A percentile compares a stretch with the other conserved stretches of the same genome.
phyloP scores from a whole-genome alignment of 92 coral and sea anemone genomes.

The Blastomussa wellsi region DNA sequence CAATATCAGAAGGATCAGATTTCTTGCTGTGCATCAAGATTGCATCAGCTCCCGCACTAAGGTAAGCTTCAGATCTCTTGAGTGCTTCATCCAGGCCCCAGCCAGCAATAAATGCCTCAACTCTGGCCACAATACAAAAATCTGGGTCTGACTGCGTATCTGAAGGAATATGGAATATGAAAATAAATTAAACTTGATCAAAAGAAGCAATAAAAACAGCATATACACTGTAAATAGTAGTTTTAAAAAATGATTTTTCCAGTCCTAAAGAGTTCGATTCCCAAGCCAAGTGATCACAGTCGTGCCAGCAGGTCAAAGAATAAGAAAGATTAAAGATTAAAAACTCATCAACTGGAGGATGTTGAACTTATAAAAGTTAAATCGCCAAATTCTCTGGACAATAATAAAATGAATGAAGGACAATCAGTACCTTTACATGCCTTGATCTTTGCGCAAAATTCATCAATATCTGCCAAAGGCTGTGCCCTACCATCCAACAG shows the following conservation, averaged over 20 bases:
- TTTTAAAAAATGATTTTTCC: no score
- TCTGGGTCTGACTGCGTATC: slow-evolving; percentile 96
- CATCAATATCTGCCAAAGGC: slow-evolving; percentile 95
- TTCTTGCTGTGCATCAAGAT: slow-evolving; percentile 99
- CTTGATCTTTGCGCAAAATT: slow-evolving; percentile 89
- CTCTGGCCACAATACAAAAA: slow-evolving; percentile 92
- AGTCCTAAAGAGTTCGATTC: no score
- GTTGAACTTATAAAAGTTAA: no score
- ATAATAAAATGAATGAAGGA: not conserved
- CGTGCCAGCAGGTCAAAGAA: not conserved
- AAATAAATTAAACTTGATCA: not conserved
- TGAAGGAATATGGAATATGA: slow-evolving; percentile 8
- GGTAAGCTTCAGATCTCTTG: slow-evolving; percentile 93
- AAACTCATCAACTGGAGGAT: not conserved
- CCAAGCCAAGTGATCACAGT: not conserved
- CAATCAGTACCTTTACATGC: slow-evolving; percentile 88
- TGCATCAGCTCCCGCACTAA: slow-evolving; percentile 99
- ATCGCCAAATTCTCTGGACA: no score
- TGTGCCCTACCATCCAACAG: slow-evolving; percentile 96
- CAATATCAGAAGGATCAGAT: slow-evolving; percentile 99
- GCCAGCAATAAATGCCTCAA: slow-evolving; percentile 98
- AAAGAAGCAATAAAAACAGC: no score
- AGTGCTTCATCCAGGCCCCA: slow-evolving; percentile 99
- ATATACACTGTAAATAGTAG: no score
- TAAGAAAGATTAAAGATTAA: no score